Percentiles rank a stretch among this genome's conserved stretches.
Conservation (phyloP, 2,113 vertebrate species). For the Sinosuthora webbiana region DNA sequence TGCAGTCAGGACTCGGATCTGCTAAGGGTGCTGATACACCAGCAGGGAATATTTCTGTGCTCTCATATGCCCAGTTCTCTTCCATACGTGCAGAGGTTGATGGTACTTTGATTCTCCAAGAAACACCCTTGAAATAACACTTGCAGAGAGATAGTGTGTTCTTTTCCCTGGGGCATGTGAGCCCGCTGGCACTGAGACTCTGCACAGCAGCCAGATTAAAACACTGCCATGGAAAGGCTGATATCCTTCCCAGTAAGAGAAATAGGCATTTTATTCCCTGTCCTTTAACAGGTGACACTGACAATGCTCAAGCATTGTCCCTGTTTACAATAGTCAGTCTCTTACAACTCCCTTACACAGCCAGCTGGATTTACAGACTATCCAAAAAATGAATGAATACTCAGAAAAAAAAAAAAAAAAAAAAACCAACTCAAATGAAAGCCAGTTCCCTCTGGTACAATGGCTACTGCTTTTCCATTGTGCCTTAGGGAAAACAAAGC, state of each 20-base stretch:
- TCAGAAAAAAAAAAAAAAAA: not conserved
- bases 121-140: slow-evolving; percentile 44
- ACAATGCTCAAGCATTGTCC: not conserved
- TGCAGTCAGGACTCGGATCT: not conserved
- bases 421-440: not conserved
- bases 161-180: slow-evolving; percentile 6
- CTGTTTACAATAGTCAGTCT: not conserved
- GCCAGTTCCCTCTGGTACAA: not conserved
- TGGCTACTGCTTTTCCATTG: not conserved
- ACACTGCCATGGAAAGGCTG: not conserved
- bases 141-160: slow-evolving; percentile 12
- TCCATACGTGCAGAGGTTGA: not conserved
- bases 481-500: not conserved
- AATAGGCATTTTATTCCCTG: not conserved
- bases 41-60: not conserved
- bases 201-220: not conserved
- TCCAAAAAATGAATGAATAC: not conserved
- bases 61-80: not conserved
- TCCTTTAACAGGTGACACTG: not conserved
- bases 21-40: not conserved
- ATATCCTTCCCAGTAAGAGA: not conserved
- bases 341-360: not conserved
- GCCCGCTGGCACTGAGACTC: slow-evolving; percentile 12
- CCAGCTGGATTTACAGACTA: not conserved
- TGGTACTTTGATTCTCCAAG: not conserved